A percentile compares a stretch with the other conserved stretches of the same genome.
Evolutionary conservation across 2,888 invertebrate genomes (phyloP).

Genomic region (Azorinus chamasolen): DNA sequence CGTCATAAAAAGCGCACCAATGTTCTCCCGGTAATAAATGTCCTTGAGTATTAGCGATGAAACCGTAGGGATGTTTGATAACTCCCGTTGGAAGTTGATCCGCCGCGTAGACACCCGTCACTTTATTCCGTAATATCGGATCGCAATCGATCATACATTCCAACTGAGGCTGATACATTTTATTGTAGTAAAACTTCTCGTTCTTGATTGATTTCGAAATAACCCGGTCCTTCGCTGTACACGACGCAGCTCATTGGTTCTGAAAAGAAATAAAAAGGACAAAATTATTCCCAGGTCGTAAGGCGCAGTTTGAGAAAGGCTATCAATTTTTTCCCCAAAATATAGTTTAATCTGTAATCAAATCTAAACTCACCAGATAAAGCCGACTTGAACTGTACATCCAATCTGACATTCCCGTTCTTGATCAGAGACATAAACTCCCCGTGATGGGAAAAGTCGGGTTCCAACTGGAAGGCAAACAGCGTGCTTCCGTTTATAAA

Average conservation of each 20-base stretch:
- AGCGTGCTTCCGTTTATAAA: conserved; percentile 32
- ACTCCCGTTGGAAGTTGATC: conserved; percentile 21
- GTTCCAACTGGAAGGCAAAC: conserved; percentile 39
- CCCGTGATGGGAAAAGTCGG: conserved; percentile 25
- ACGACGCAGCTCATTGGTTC: conserved; percentile 25
- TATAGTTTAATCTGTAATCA: too few species aligned
- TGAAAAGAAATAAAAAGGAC: too few species aligned
- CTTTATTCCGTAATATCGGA: conserved; percentile 14
- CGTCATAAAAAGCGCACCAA: conserved; percentile 36
- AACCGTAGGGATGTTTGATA: conserved; percentile 12
- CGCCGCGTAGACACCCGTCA: conserved; percentile 35
- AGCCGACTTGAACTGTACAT: too few species aligned
- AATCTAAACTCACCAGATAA: too few species aligned
- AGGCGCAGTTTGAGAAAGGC: too few species aligned
- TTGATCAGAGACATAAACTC: conserved; percentile 36
- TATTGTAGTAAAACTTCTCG: conserved; percentile 2
- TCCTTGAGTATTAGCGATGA: conserved; percentile 31
- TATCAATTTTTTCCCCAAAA: too few species aligned
- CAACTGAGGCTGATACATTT: conserved; percentile 26
- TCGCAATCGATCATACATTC: conserved; percentile 35
- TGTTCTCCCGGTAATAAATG: conserved; percentile 26
- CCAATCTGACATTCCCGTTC: too few species aligned
- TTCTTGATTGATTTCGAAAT: conserved; percentile 20
- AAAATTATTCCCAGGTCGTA: too few species aligned
- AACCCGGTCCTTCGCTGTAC: conserved; percentile 17